Conservation (phyloP, 2,888 invertebrate genomes). For the Clivina fossor region DNA sequence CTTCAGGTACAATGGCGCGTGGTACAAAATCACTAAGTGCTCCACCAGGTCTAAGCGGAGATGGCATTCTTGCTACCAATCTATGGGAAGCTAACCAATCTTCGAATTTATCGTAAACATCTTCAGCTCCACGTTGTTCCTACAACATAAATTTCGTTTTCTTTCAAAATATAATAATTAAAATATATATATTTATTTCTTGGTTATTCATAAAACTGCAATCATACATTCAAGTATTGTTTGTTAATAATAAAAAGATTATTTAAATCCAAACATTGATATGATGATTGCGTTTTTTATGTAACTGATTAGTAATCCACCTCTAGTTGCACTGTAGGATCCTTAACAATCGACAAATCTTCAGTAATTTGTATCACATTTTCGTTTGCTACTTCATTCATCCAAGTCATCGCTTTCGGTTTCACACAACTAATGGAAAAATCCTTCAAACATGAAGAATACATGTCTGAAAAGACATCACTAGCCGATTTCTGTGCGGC, state of each 20-base stretch:
- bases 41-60: conserved; percentile 60
- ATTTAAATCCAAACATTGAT: not conserved
- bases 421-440: conserved; percentile 74
- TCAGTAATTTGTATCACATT: conserved; percentile 75
- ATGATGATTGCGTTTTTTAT: not conserved
- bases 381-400: conserved; percentile 66
- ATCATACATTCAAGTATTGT: not conserved
- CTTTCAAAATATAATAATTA: no score
- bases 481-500: conserved; percentile 57
- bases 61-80: conserved; percentile 73
- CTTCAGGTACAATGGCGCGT: conserved; percentile 66
- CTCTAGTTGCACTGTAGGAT: conserved; percentile 48
- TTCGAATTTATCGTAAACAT: conserved; percentile 73
- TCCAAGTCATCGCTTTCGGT: conserved; percentile 76
- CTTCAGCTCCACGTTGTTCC: conserved; percentile 59
- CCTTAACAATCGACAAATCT: conserved; percentile 70
- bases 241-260: not conserved
- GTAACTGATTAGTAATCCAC: conserved; percentile 32
- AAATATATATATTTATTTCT: not conserved
- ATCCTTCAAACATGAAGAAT: conserved; percentile 67
- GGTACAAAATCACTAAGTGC: conserved; percentile 64
- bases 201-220: not conserved
- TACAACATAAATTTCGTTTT: conserved; percentile 50
- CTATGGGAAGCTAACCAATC: conserved; percentile 74
- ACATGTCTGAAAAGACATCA: conserved; percentile 66